Conservation (phyloP, 2,888 invertebrate species). For the Tetragnatha montana region DNA sequence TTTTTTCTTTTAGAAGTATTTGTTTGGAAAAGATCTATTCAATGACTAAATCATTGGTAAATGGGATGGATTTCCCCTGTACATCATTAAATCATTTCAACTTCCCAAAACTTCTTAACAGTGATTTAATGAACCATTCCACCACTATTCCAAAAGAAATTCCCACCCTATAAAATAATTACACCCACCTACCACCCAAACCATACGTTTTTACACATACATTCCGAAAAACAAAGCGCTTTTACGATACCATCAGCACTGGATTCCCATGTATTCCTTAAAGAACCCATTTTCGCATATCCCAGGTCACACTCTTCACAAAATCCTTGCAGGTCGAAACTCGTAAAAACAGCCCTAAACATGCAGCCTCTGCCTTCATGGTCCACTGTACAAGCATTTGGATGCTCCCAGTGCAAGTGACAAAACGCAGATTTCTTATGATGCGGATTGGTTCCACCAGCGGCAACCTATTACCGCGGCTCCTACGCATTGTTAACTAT, state of each 20-base stretch:
- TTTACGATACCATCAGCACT: neutral
- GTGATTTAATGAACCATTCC: too few relatives aligned
- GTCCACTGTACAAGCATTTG: slow-evolving; percentile 41
- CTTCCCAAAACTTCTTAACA: too few relatives aligned
- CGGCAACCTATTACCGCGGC: neutral
- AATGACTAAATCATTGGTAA: too few relatives aligned
- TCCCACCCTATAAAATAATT: too few relatives aligned
- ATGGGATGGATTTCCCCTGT: too few relatives aligned
- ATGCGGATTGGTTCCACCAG: slow-evolving; percentile 42
- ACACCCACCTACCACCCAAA: too few relatives aligned
- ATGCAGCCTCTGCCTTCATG: slow-evolving; percentile 41
- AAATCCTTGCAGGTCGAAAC: slow-evolving; percentile 11
- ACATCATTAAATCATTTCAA: too few relatives aligned
- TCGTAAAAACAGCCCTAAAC: slow-evolving; percentile 10
- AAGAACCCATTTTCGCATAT: neutral
- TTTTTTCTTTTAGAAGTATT: too few relatives aligned
- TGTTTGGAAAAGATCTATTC: too few relatives aligned
- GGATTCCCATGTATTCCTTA: neutral
- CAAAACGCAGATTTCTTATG: slow-evolving; percentile 17
- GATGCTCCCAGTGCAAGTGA: slow-evolving; percentile 50
- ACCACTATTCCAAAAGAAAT: too few relatives aligned
- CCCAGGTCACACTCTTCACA: slow-evolving; percentile 12
- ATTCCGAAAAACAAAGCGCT: neutral
- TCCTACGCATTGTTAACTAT: neutral
- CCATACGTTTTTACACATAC: too few relatives aligned